A percentile compares a stretch with the other conserved stretches of the same genome.
Conservation (phyloP, 1,140 invertebrate species). For the Neomicropteryx cornuta region DNA sequence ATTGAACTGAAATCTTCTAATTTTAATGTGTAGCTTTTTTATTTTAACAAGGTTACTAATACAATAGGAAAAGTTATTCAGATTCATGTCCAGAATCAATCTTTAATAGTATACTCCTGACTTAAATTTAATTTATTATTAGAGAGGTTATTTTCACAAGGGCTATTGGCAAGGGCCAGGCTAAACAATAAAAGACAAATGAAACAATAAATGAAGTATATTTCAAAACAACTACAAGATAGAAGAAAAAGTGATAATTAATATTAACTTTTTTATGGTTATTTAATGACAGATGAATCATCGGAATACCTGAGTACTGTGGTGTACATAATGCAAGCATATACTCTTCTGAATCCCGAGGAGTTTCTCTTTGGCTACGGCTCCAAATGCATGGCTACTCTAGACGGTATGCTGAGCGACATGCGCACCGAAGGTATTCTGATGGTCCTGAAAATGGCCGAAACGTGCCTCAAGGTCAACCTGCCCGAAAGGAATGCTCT, state of each 20-base stretch:
- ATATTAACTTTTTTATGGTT: no score
- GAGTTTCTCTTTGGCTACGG: slow-evolving; percentile 67
- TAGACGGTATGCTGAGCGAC: slow-evolving; percentile 63
- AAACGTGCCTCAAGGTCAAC: slow-evolving; percentile 54
- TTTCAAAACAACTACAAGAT: no score
- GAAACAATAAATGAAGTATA: no score
- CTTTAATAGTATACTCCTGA: no score
- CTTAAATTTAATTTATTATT: no score
- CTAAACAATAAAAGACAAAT: no score
- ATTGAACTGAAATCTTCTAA: neutral
- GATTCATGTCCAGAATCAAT: no score
- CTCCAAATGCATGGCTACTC: slow-evolving; percentile 49
- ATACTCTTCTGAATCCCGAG: slow-evolving; percentile 70
- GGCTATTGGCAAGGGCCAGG: no score
- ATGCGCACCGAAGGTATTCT: slow-evolving; percentile 69
- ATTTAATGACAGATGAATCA: slow-evolving; percentile 64
- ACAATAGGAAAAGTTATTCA: no score
- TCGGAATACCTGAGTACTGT: slow-evolving; percentile 69
- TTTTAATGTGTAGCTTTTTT: slow-evolving; percentile 5
- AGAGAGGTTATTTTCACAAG: no score
- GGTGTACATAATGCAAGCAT: slow-evolving; percentile 71
- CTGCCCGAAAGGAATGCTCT: slow-evolving; percentile 51
- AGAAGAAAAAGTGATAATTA: no score
- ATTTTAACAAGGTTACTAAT: no score
- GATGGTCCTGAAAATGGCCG: slow-evolving; percentile 60